Base-by-base conservation (phyloP, 2,888 invertebrate genomes). In the Stomorhina lunata region DNA sequence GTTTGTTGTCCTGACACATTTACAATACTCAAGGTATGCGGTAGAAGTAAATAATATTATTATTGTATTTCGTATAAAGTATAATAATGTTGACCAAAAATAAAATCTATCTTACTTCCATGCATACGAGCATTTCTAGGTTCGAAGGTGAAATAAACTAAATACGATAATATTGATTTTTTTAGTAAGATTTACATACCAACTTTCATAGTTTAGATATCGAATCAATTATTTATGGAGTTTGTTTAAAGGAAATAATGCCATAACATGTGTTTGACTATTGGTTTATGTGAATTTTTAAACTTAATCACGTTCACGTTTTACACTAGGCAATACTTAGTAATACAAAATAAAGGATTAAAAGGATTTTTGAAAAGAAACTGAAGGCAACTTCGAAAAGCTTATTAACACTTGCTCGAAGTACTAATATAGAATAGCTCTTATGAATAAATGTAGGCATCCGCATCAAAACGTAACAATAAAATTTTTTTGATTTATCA, bases 101-200 rank as follows among this genome's bases (percentile, higher is more conserved):
- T 34, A 75, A 6, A 50, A 22, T 22, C 17, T 2, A 27, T n/a
- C n/a, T n/a, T 48, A 48, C 48, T 48, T 48, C 22, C 20, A 10
- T 48, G 22, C 6, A 40, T 37, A 37, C 37, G n/a, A n/a, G n/a
- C n/a, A n/a, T n/a, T n/a, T n/a, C n/a, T n/a, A n/a, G n/a, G n/a
- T 1, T 9, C n/a, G 10, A 17, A 48, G 4, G 22, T 22, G 22
- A 48, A 25, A 27, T 25, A 50, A 50, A 50, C n/a, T n/a, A 50
- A 2, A 50, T 50, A 25, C 25, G n/a, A n/a, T n/a, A 37, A n/a
- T 65, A 78, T 78, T 59, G 78, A 78, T 78, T 78, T 69, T 65
- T 55, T 22, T 34, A 20, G 32, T 40, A 48, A 32, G 59, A n/a
- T 61, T 40, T 29, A 10, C 9, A 53, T n/a, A 45, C 25, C 5